Base-by-base conservation (phyloP, 2,113 vertebrate species). In the Alosa alosa region DNA sequence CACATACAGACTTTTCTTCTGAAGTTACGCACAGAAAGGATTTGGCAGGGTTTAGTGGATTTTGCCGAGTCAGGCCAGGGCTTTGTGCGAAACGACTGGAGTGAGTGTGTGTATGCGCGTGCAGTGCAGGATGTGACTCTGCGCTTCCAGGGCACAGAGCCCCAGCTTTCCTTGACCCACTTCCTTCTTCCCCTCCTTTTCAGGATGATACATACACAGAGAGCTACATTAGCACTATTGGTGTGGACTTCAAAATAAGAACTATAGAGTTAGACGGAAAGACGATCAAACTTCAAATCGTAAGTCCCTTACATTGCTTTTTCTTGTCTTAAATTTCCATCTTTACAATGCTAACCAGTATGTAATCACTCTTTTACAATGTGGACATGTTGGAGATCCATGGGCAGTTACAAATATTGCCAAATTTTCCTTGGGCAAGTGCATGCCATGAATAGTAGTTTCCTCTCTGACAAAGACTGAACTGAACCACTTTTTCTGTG, bases 171-270 rank as follows among this genome's bases (percentile, higher is more conserved):
- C 25, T 78, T 47, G 83, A 1, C 45, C 22, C 15, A 84, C 78
- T 88, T 87, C 88, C 68, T n/a, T 84, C 1, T 17, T 49, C 18
- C 9, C 84, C 88, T 84, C 82, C 89, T n/a, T 90, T 85, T 83
- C 93, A 99, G 98, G 98, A 99, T 96, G 98, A 99, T 92, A 99
- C 98, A 22, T 99, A 99, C 91, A 99, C 98, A 95, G 98, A 99
- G 97, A 99, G 98, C 92, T 99, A 99, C 93, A 99, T 99, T 96
- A 99, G 98, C 95, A 99, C 98, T 89, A 99, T 99, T 90, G 98
- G 98, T 90, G 98, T 99, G 96, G 98, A 99, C 95, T 99, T 99
- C 95, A 99, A 99, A 97, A 99, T 99, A 96, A 96, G 98, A 95
- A 99, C 98, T 95, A 99, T 99, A 97, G 98, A 99, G 93, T 95